Evolutionary conservation across 2,888 invertebrate species (phyloP).

Genomic region (Schizotus pectinicornis): DNA sequence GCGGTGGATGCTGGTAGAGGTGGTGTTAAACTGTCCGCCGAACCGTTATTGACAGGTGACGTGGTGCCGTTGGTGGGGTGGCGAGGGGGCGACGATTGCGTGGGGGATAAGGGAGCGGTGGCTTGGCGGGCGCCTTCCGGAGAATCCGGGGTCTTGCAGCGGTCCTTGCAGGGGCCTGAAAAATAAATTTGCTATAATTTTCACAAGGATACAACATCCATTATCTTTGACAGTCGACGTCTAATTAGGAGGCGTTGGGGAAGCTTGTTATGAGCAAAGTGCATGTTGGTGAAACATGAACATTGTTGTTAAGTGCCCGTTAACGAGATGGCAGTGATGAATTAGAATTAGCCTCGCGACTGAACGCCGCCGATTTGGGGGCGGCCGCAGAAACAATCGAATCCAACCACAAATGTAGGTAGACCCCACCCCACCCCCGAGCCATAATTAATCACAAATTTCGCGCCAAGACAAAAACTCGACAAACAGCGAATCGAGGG

Average conservation of each 20-base stretch:
- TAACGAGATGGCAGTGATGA: slow-evolving; percentile 7
- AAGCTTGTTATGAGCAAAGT: no score
- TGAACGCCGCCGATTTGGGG: no score
- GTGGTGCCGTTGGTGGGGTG: slow-evolving; percentile 42
- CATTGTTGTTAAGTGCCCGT: no score
- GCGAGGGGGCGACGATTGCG: slow-evolving; percentile 50
- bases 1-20: slow-evolving; percentile 46
- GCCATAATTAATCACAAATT: neutral
- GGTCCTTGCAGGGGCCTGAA: slow-evolving; percentile 43
- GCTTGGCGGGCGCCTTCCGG: slow-evolving; percentile 52
- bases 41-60: slow-evolving; percentile 61
- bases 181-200: neutral
- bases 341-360: slow-evolving; percentile 14
- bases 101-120: slow-evolving; percentile 47
- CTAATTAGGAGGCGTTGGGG: no score
- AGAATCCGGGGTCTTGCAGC: slow-evolving; percentile 56
- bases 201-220: neutral
- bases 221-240: no score
- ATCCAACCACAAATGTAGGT: no score
- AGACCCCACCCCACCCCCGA: slow-evolving; percentile 2
- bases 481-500: no score
- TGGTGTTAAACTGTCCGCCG: slow-evolving; percentile 53
- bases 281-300: no score
- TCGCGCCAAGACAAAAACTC: no score
- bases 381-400: no score